Base-by-base conservation (phyloP, 2,113 vertebrate species). In the Morone saxatilis region DNA sequence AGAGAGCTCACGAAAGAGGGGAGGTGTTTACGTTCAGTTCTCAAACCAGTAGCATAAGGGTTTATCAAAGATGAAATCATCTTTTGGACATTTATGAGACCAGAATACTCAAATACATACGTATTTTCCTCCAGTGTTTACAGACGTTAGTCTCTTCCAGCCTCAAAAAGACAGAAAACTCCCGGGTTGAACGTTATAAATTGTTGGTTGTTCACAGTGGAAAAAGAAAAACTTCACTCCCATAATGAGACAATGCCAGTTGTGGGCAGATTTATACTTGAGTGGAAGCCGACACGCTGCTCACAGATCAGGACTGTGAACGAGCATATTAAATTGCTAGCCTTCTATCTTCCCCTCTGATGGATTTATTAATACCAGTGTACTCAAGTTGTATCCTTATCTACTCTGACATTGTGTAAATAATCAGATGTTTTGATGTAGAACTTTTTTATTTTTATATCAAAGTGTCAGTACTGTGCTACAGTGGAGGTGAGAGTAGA, bases 1-100 rank as follows among this genome's bases (percentile, higher is more conserved):
- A 94, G 98, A 77, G 98, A 99, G 88, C 98, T 99, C 83, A 99
- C 98, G 7, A 99, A 97, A 87, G 98, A 97, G 92, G 98, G 98
- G 68, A 95, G 97, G 12, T 98, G 97, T 4, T 95, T 99, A 73
- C 97, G 97, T 75, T 99, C 98, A 0, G 97, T 99, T 73, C 95
- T 99, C 92, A 99, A 98, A 93, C 98, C 98, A 43, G 97, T 99
- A 62, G 93, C 93, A 31, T 95, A 62, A 92, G 47, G 14, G 8
- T 25, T 14, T 45, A 43, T 69, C 13, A 19, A 38, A 72, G 63
- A 92, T 94, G 88, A 96, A 94, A 65, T 25, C 77, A 40, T 19
- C 20, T 47, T 79, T 36, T 70, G 69, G 71, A 82, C 65, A 50
- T 54, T 67, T 65, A 10, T 57, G 43, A 57, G 78, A 87, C 80